phyloP scores from a whole-genome alignment of 2,113 vertebrate species.

The Mastomys natalensis region DNA sequence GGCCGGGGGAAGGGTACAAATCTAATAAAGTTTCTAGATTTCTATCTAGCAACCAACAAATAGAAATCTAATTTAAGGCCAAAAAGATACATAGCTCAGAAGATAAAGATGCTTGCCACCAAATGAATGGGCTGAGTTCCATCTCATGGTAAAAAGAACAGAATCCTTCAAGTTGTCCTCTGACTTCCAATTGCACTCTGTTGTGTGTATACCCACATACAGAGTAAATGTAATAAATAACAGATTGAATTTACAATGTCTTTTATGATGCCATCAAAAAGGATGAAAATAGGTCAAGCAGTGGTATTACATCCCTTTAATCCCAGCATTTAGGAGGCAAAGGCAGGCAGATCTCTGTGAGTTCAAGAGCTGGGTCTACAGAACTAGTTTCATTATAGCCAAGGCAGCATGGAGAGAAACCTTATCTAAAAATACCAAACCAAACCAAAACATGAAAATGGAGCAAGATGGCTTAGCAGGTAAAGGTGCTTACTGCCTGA shows the following conservation, averaged over 20 bases:
- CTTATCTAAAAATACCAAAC: background rate
- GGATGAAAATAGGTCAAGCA: background rate
- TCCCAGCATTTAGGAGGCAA: background rate
- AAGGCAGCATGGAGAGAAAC: background rate
- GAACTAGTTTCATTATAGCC: background rate
- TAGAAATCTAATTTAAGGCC: slow-evolving; percentile 37
- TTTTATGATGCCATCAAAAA: slow-evolving; percentile 46
- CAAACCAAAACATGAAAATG: slow-evolving; percentile 25
- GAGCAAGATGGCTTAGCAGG: background rate
- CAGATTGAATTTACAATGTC: background rate
- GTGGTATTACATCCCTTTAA: background rate
- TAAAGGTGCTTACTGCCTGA: background rate
- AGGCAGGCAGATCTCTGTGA: background rate
- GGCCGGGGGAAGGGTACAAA: too few relatives aligned
- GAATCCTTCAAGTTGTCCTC: background rate
- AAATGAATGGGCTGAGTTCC: background rate
- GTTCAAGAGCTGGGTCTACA: background rate
- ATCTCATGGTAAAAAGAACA: background rate
- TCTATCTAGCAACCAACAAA: background rate
- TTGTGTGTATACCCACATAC: background rate
- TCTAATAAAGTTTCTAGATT: background rate
- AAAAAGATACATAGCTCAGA: background rate
- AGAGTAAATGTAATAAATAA: background rate
- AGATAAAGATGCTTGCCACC: background rate
- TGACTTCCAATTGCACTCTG: background rate